phyloP scores from a whole-genome alignment of 1,140 invertebrate genomes.

The Bombus impatiens region DNA sequence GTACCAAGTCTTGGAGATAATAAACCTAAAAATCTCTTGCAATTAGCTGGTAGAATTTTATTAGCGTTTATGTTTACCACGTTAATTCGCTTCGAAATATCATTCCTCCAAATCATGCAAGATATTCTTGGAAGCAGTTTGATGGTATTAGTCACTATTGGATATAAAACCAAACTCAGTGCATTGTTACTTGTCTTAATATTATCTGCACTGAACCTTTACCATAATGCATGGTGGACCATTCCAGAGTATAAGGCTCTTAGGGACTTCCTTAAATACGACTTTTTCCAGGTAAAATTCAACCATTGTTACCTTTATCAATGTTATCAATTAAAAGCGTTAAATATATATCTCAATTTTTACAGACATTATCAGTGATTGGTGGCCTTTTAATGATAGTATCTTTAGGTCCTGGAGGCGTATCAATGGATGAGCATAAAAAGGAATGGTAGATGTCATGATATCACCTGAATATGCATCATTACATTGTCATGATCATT shows the following conservation, averaged over 20 bases:
- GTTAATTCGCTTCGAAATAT: slow-evolving; percentile 95
- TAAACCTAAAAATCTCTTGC: slow-evolving; percentile 98
- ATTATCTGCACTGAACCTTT: slow-evolving; percentile 95
- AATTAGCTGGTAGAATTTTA: slow-evolving; percentile 96
- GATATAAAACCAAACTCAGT: slow-evolving; percentile 99
- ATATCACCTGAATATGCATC: slow-evolving; percentile 8
- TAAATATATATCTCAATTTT: slow-evolving; percentile 36
- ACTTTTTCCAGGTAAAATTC: slow-evolving; percentile 96
- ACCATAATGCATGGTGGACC: slow-evolving; percentile 99
- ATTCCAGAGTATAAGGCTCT: slow-evolving; percentile 97
- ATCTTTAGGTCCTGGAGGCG: slow-evolving; percentile 97
- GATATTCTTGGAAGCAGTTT: slow-evolving; percentile 96
- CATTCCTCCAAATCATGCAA: slow-evolving; percentile 90
- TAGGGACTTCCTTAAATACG: slow-evolving; percentile 99
- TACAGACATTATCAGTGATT: slow-evolving; percentile 98
- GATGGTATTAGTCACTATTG: slow-evolving; percentile 98
- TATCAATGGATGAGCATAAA: slow-evolving; percentile 99
- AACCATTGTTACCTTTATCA: slow-evolving; percentile 16
- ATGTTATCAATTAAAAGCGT: not conserved
- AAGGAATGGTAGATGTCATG: slow-evolving; percentile 93
- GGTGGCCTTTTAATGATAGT: slow-evolving; percentile 99
- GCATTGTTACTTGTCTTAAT: slow-evolving; percentile 96
- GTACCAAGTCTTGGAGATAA: slow-evolving; percentile 98
- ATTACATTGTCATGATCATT: slow-evolving; percentile 56
- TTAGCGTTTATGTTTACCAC: slow-evolving; percentile 99